Conservation (phyloP, 2,113 vertebrate genomes). For the Emydocephalus ijimae region DNA sequence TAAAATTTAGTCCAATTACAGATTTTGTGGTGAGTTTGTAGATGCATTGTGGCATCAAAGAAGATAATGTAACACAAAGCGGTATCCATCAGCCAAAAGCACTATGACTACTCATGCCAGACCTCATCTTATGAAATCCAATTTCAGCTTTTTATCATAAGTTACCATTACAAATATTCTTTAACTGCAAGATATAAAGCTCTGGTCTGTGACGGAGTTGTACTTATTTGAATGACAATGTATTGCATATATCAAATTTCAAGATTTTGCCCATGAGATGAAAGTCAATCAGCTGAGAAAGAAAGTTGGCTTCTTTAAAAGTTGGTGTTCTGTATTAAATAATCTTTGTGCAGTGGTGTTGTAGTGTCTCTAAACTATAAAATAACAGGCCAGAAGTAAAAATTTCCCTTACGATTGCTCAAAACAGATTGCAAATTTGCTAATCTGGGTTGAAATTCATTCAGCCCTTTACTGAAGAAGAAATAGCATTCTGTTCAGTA, state of each 20-base stretch:
- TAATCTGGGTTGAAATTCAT: slow-evolving; percentile 30
- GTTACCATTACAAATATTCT: slow-evolving; percentile 46
- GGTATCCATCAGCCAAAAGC: slow-evolving; percentile 36
- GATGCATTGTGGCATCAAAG: slow-evolving; percentile 2
- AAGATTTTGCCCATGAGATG: slow-evolving; percentile 11
- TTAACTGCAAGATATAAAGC: slow-evolving; percentile 30
- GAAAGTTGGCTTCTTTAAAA: background rate
- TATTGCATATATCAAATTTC: slow-evolving; percentile 10
- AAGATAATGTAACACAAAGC: slow-evolving; percentile 46
- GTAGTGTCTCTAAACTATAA: slow-evolving; percentile 20
- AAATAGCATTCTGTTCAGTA: slow-evolving; percentile 16
- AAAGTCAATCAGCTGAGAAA: slow-evolving; percentile 36
- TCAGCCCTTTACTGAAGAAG: slow-evolving; percentile 25
- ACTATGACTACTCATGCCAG: slow-evolving; percentile 15
- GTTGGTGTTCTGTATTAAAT: background rate
- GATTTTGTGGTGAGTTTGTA: slow-evolving; percentile 23
- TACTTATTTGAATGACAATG: slow-evolving; percentile 11
- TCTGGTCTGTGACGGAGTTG: slow-evolving; percentile 4
- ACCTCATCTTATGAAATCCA: slow-evolving; percentile 35
- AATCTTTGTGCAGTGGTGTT: slow-evolving; percentile 32
- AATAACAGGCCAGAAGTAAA: background rate
- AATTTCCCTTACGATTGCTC: background rate
- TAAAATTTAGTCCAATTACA: slow-evolving; percentile 45
- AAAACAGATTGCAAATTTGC: background rate
- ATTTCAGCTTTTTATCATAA: slow-evolving; percentile 44